These are phyloP conservation scores for Zelleria hepariella DNA, from an alignment of 2,888 invertebrate genomes.

Conservation along the genomic window DNA sequence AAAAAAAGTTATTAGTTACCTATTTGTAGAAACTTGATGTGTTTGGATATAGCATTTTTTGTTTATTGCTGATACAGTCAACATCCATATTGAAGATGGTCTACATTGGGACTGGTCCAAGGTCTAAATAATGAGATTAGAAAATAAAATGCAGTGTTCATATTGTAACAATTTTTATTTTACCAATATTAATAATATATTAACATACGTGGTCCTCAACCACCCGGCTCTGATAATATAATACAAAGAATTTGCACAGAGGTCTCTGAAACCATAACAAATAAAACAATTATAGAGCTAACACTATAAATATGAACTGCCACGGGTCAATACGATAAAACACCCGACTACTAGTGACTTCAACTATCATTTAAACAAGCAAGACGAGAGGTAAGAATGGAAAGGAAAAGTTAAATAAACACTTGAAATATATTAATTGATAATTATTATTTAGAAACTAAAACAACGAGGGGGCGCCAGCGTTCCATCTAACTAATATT, in stretches of 20 bases:
- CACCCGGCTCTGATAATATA: slow-evolving; percentile 68
- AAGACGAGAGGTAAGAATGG: slow-evolving; percentile 59
- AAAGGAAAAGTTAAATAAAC: slow-evolving; percentile 39
- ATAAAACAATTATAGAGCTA: slow-evolving; percentile 51
- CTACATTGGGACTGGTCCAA: no score
- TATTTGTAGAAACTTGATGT: no score
- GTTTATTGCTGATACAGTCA: no score
- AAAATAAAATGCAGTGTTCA: slow-evolving; percentile 31
- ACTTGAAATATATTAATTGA: slow-evolving; percentile 54
- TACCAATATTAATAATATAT: slow-evolving; percentile 73
- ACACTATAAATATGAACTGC: slow-evolving; percentile 35
- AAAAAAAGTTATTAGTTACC: no score
- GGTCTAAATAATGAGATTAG: not conserved
- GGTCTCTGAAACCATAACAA: slow-evolving; percentile 66
- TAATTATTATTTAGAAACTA: slow-evolving; percentile 31
- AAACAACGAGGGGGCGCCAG: slow-evolving; percentile 34
- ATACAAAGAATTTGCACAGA: slow-evolving; percentile 69
- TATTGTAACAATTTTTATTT: slow-evolving; percentile 71
- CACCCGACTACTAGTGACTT: slow-evolving; percentile 37
- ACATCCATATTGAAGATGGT: no score
- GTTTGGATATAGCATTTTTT: no score
- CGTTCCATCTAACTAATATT: not conserved
- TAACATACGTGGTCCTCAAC: slow-evolving; percentile 69
- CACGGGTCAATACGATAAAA: slow-evolving; percentile 39
- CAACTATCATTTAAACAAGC: slow-evolving; percentile 44